Conservation (phyloP, 2,888 invertebrate species). For the Cloeon dipterum region DNA sequence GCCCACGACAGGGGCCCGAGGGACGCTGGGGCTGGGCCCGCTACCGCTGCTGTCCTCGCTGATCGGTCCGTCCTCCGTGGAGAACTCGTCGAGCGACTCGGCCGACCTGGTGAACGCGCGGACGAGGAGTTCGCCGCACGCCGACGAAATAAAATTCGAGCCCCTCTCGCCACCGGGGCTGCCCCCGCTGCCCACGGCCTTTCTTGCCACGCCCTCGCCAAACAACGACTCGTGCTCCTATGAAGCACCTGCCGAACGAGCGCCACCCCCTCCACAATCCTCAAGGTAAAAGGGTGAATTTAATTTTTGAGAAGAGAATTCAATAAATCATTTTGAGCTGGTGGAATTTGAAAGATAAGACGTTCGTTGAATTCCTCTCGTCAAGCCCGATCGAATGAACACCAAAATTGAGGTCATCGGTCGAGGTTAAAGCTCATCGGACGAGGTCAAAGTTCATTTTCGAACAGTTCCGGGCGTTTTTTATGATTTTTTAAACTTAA, state of each 20-base stretch:
- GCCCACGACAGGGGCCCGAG: background rate
- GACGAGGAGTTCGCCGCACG: no score
- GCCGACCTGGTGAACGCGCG: background rate
- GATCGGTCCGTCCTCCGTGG: conserved; percentile 4
- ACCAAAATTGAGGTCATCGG: no score
- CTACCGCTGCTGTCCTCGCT: conserved; percentile 7
- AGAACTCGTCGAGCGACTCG: background rate
- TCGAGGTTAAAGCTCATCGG: no score
- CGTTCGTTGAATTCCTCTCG: no score
- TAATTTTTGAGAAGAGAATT: no score
- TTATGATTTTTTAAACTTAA: no score
- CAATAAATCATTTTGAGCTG: no score
- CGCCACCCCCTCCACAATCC: background rate
- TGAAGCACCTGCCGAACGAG: background rate
- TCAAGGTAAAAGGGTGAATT: no score
- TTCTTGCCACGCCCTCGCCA: conserved; percentile 13
- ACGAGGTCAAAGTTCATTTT: no score
- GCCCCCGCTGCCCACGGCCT: conserved; percentile 1
- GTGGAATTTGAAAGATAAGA: no score
- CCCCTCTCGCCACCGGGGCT: background rate
- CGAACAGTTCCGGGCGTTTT: no score
- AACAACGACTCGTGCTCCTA: background rate
- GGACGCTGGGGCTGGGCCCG: background rate
- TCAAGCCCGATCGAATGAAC: no score
- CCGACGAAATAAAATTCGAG: background rate